phyloP scores from a whole-genome alignment of 2,797 vertebrate species.

The Sebastes oblongus region DNA sequence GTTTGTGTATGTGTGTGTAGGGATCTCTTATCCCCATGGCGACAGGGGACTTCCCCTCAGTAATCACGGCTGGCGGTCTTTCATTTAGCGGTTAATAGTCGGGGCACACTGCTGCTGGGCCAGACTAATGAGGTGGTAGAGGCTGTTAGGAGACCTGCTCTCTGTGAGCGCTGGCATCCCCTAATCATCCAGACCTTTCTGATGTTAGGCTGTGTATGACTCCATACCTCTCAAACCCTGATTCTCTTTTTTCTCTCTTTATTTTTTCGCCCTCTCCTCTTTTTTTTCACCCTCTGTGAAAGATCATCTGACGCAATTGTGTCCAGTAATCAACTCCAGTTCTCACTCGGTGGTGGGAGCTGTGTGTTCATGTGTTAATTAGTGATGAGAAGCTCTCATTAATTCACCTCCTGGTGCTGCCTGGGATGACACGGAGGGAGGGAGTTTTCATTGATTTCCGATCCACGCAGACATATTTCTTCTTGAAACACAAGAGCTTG shows the following conservation, averaged over 20 bases:
- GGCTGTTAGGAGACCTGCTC: constrained; percentile 61
- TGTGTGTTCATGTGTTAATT: constrained; percentile 66
- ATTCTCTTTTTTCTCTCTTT: background rate
- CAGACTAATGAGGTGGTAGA: constrained; percentile 72
- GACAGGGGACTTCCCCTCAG: constrained; percentile 71
- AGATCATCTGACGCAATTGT: constrained; percentile 13
- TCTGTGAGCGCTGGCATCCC: constrained; percentile 50
- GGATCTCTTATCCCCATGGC: constrained; percentile 64
- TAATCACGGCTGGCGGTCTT: constrained; percentile 72
- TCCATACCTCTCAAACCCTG: constrained; percentile 26
- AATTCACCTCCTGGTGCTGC: constrained; percentile 24
- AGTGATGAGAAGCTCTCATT: constrained; percentile 52
- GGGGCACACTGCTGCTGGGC: constrained; percentile 67
- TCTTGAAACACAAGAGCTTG: constrained; percentile 17
- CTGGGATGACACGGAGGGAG: constrained; percentile 12
- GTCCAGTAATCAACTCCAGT: constrained; percentile 20
- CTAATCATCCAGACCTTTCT: constrained; percentile 67
- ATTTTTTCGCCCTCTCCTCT: background rate
- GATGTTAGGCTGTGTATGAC: constrained; percentile 41
- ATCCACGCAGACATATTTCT: constrained; percentile 40
- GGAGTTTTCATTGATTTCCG: constrained; percentile 47
- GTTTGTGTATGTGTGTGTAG: background rate
- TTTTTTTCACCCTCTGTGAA: background rate
- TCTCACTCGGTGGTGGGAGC: constrained; percentile 20
- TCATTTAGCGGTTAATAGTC: constrained; percentile 75